phyloP scores from a whole-genome alignment of 2,797 vertebrate species.

The Coilia nasus region DNA sequence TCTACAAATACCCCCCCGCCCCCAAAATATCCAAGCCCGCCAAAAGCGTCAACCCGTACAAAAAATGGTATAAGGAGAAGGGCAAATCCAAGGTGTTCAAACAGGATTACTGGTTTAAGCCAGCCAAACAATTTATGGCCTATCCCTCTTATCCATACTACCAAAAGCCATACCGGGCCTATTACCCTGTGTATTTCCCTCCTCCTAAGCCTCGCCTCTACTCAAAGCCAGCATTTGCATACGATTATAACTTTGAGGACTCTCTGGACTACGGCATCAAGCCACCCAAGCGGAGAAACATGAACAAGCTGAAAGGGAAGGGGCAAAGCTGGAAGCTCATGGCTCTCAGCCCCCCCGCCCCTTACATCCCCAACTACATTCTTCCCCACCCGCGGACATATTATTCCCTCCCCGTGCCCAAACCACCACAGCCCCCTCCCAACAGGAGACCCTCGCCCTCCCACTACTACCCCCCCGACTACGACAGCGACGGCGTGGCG shows the following conservation, averaged over 20 bases:
- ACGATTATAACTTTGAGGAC: constrained; percentile 79
- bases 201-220: constrained; percentile 78
- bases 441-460: constrained; percentile 69
- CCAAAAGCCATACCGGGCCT: constrained; percentile 80
- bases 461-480: constrained; percentile 80
- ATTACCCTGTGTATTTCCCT: constrained; percentile 81
- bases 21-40: constrained; percentile 65
- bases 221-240: constrained; percentile 72
- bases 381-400: constrained; percentile 87
- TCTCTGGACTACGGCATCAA: constrained; percentile 67
- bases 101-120: constrained; percentile 82
- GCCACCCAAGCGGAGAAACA: constrained; percentile 60
- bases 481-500: constrained; percentile 80
- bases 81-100: constrained; percentile 72
- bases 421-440: constrained; percentile 69
- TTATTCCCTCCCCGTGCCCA: constrained; percentile 77
- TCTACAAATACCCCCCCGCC: constrained; percentile 70
- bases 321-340: constrained; percentile 73
- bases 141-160: constrained; percentile 79
- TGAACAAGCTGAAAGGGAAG: constrained; percentile 72
- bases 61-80: constrained; percentile 80
- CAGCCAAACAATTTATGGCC: constrained; percentile 81
- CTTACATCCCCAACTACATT: constrained; percentile 87
- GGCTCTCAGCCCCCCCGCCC: constrained; percentile 64
- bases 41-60: constrained; percentile 75